Evolutionary conservation across 2,888 invertebrate species (phyloP).

Genomic region (Apodemia mormo): DNA sequence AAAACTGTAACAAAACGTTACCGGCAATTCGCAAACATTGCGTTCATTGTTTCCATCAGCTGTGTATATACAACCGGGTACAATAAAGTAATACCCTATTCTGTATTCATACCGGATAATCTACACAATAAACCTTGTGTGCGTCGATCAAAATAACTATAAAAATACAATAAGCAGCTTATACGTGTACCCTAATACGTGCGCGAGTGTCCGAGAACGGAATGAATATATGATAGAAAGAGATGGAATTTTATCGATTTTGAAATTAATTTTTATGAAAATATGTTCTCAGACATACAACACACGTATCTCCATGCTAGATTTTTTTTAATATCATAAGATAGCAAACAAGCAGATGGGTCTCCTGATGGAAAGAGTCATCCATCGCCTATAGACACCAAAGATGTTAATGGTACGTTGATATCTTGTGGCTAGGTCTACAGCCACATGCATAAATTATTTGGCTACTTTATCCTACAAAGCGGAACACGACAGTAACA

Average conservation of each 20-base stretch:
- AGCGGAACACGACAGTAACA: too few species aligned
- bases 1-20: constrained; percentile 48
- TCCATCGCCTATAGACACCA: too few species aligned
- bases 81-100: constrained; percentile 62
- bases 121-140: constrained; percentile 66
- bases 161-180: constrained; percentile 80
- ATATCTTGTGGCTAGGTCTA: too few species aligned
- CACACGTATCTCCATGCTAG: too few species aligned
- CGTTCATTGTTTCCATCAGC: constrained; percentile 67
- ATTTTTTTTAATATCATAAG: too few species aligned
- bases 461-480: too few species aligned
- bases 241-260: neutral
- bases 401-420: too few species aligned
- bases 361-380: too few species aligned
- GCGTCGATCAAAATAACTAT: constrained; percentile 79
- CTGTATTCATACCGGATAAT: constrained; percentile 45
- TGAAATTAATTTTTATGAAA: too few species aligned
- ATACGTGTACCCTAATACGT: constrained; percentile 61
- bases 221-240: constrained; percentile 41
- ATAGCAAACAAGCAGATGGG: too few species aligned
- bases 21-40: constrained; percentile 66
- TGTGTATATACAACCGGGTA: constrained; percentile 63
- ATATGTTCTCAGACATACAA: too few species aligned
- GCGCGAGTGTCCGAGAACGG: constrained; percentile 50
- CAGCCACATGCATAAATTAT: too few species aligned